These are phyloP conservation scores for Nothura maculosa DNA, from an alignment of 2,797 vertebrate species.

Conservation along the genomic window DNA sequence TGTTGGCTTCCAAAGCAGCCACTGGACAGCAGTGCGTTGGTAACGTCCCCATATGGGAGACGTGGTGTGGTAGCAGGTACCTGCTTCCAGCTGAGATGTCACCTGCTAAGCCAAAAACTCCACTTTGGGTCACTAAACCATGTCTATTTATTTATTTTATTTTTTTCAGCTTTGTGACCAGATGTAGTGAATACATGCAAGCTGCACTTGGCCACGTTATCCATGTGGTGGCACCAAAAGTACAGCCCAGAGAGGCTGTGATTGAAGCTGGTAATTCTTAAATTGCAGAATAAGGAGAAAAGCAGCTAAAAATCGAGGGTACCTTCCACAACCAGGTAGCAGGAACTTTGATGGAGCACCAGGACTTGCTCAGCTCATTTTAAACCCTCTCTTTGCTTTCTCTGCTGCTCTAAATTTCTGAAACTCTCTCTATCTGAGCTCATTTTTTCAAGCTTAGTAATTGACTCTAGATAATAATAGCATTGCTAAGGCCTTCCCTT, in stretches of 20 bases:
- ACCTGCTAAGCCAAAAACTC: not conserved
- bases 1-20: fast-evolving
- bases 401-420: not conserved
- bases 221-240: constrained; percentile 17
- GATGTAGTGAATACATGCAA: fast-evolving
- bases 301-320: not conserved
- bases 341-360: too few relatives aligned
- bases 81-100: fast-evolving
- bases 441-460: fast-evolving
- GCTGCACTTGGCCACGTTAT: not conserved
- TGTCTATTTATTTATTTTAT: not conserved
- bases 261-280: too few relatives aligned
- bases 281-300: not conserved
- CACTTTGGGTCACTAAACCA: fast-evolving
- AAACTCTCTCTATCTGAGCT: not conserved
- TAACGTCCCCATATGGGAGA: not conserved
- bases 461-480: fast-evolving
- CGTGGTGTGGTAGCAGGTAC: not conserved
- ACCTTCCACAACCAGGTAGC: not conserved
- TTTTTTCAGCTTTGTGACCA: not conserved
- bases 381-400: not conserved
- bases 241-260: not conserved
- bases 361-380: too few relatives aligned
- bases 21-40: fast-evolving
- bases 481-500: fast-evolving